These are phyloP conservation scores for Drosophila bipectinata DNA, from an alignment of 1,140 invertebrate genomes.

Conservation along the genomic window DNA sequence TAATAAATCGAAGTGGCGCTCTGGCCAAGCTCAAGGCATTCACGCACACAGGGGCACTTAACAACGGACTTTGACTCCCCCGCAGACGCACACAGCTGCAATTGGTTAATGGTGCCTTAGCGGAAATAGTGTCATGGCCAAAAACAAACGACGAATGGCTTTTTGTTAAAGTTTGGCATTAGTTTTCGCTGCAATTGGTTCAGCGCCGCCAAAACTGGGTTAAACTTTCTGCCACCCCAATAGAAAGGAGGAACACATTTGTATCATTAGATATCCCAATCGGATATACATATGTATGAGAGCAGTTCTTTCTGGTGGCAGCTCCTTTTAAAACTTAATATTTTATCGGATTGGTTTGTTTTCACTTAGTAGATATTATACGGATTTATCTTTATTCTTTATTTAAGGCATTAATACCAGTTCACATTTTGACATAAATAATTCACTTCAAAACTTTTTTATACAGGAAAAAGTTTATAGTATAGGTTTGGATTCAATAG, in stretches of 20 bases:
- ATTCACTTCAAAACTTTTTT: no score
- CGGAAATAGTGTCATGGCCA: slow-evolving; percentile 67
- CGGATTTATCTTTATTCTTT: no score
- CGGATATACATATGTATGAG: slow-evolving; percentile 10
- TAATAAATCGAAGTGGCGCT: slow-evolving; percentile 60
- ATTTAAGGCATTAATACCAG: no score
- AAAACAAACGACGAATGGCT: slow-evolving; percentile 28
- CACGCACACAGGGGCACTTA: slow-evolving; percentile 10
- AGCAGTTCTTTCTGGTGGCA: background rate
- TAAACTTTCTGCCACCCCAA: slow-evolving; percentile 43
- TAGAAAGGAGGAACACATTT: background rate
- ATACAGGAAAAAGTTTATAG: no score
- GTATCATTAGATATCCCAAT: slow-evolving; percentile 13
- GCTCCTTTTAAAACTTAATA: background rate
- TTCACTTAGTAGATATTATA: no score
- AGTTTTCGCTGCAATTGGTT: slow-evolving; percentile 33
- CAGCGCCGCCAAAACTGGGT: slow-evolving; percentile 54
- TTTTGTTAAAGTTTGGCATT: slow-evolving; percentile 31
- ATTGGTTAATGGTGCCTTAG: slow-evolving; percentile 34
- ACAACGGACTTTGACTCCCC: slow-evolving; percentile 8
- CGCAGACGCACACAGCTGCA: slow-evolving; percentile 18
- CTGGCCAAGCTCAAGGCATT: slow-evolving; percentile 51
- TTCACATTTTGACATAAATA: no score
- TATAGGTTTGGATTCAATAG: no score
- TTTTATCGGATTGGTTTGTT: no score